Percentiles rank a stretch among this genome's conserved stretches.
phyloP scores from a whole-genome alignment of 2,797 vertebrate species.

The Sciaenops ocellatus region DNA sequence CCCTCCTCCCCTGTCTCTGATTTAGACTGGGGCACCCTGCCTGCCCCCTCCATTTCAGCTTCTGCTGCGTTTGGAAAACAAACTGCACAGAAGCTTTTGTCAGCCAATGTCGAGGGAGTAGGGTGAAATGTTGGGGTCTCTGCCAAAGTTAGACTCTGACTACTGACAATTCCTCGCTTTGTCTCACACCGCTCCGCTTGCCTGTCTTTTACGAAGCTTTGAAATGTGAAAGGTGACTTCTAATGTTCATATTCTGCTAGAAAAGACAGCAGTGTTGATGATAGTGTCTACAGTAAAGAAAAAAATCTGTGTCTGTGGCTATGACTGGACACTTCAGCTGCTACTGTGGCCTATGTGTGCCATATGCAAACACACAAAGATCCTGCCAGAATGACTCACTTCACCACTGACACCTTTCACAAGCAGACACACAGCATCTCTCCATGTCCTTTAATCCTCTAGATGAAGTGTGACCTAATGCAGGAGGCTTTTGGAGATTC shows the following conservation, averaged over 20 bases:
- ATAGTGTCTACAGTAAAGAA: not conserved
- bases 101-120: slow-evolving; percentile 57
- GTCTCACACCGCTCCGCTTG: slow-evolving; percentile 17
- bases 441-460: not conserved
- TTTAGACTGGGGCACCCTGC: slow-evolving; percentile 53
- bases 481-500: not conserved
- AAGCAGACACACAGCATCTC: not conserved
- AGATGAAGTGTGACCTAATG: not conserved
- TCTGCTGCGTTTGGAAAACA: slow-evolving; percentile 64
- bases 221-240: not conserved
- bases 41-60: slow-evolving; percentile 42
- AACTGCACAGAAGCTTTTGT: slow-evolving; percentile 79
- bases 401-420: slow-evolving; percentile 14
- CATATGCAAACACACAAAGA: slow-evolving; percentile 10
- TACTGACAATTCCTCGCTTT: slow-evolving; percentile 60
- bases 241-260: not conserved
- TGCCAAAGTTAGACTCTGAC: slow-evolving; percentile 58
- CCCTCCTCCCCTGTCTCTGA: slow-evolving; percentile 45
- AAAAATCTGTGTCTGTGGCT: not conserved
- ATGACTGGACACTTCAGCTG: slow-evolving; percentile 42
- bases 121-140: slow-evolving; percentile 40
- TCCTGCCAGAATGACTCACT: slow-evolving; percentile 31
- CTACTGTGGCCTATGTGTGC: slow-evolving; percentile 7
- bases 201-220: not conserved
- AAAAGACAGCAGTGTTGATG: not conserved